A percentile compares a stretch with the other conserved stretches of the same genome.
Conservation (phyloP, 2,888 invertebrate species). For the Lasioglossum malachurum region DNA sequence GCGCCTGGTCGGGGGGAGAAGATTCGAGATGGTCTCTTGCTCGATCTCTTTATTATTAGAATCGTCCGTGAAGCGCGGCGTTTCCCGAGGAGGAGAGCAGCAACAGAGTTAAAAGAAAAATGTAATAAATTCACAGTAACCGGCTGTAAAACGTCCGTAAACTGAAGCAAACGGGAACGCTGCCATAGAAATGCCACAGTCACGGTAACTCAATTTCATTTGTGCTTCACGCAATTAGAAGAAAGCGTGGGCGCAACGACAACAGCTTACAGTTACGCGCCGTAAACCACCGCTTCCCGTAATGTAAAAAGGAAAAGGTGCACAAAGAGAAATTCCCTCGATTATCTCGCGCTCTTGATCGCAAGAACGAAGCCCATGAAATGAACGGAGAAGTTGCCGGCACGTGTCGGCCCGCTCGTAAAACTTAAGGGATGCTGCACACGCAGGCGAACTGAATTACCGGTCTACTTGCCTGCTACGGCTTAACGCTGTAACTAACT, state of each 20-base stretch:
- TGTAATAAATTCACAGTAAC: not conserved
- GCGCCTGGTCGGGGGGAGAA: too few relatives aligned
- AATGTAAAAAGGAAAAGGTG: slow-evolving; percentile 3
- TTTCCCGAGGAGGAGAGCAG: not conserved
- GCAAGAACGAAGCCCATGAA: slow-evolving; percentile 35
- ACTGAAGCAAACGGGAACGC: not conserved
- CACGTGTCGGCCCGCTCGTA: slow-evolving; percentile 55
- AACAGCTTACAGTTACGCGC: not conserved
- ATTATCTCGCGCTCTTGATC: slow-evolving; percentile 37
- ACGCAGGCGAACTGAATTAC: slow-evolving; percentile 59
- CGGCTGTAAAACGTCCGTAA: not conserved
- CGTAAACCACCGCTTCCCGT: slow-evolving; percentile 25
- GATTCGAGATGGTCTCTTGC: not conserved
- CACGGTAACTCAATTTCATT: slow-evolving; percentile 18
- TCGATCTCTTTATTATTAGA: not conserved
- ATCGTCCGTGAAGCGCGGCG: not conserved
- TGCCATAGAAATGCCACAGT: not conserved
- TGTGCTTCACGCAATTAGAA: slow-evolving; percentile 36
- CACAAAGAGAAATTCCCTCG: slow-evolving; percentile 15
- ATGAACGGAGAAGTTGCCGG: slow-evolving; percentile 30
- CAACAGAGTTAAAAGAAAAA: not conserved
- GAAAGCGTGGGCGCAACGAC: not conserved
- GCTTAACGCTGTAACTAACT: not conserved
- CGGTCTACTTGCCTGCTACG: slow-evolving; percentile 16
- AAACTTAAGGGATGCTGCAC: slow-evolving; percentile 64